phyloP scores from a whole-genome alignment of 2,113 vertebrate genomes.

The Megaptera novaeangliae region DNA sequence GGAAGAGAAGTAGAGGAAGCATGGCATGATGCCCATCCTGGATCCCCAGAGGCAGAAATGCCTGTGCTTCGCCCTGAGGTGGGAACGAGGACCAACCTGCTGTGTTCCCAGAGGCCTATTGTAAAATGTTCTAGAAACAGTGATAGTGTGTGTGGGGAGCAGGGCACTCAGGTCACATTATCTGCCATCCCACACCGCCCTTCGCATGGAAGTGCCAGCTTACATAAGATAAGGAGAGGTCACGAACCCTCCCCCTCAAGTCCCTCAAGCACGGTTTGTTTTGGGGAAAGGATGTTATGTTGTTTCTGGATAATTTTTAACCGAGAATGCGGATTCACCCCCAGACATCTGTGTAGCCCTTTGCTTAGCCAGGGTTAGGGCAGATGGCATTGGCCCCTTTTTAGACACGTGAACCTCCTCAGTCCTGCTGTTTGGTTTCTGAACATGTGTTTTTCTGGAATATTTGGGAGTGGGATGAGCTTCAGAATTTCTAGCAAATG shows the following conservation, averaged over 20 bases:
- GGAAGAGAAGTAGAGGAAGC: not conserved
- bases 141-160: not conserved
- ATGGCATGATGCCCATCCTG: not conserved
- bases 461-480: not conserved
- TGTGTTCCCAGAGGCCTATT: not conserved
- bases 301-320: conserved; percentile 63
- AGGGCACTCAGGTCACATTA: not conserved
- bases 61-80: not conserved
- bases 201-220: not conserved
- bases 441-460: not conserved
- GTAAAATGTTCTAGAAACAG: not conserved
- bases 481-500: not conserved
- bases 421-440: not conserved
- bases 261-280: conserved; percentile 20
- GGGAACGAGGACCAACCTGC: not conserved
- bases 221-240: not conserved
- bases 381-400: not conserved
- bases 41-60: not conserved
- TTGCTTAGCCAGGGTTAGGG: not conserved
- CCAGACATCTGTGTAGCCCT: not conserved
- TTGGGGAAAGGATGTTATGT: not conserved
- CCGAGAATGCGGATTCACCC: not conserved
- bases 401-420: not conserved
- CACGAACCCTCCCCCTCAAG: not conserved
- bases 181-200: not conserved